Evolutionary conservation across 2,113 vertebrate genomes (phyloP), one percentile per base, ranked within the genome.

Genomic region (Bubo scandiacus): DNA sequence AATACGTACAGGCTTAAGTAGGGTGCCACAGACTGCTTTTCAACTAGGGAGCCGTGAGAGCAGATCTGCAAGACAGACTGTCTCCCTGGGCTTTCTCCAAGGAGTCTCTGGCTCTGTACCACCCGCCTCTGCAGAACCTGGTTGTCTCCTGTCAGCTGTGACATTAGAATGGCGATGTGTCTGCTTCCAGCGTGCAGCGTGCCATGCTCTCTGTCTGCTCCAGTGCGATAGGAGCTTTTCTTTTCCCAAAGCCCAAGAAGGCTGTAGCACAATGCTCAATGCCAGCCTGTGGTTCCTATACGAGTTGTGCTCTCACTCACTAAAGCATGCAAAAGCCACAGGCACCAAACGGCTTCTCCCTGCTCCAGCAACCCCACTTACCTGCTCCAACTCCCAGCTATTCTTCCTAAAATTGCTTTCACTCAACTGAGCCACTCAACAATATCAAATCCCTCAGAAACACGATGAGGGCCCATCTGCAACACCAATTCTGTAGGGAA

Each of bases 131-230:
- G 74, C 74, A 55, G 43, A 42, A 9, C 2, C 0, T 17, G 59
- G 77, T 2, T 86, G 63, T 43, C 8, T 0, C 75, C 72, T 58
- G 23, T 11, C 81, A 70, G 72, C 92, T 81, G 68, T 74, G 87
- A 62, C 73, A n/a, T 6, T 11, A 72, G 81, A 72, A 59, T 2
- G 0, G 78, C 51, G 54, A 9, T 1, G 5, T 54, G 81, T n/a
- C 45, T 34, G 21, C n/a, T 54, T 25, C 47, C 68, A 63, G 81
- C 3, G 0, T 11, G 27, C 34, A 38, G 62, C 1, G 0, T 45
- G 77, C 72, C 73, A 4, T 4, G 55, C 22, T 74, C 72, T 40
- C 42, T 45, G 62, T 18, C 34, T 95, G 91, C 66, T 57, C 36
- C 63, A 21, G 49, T 4, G 40, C 0, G n/a, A 47, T 78, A 96